Evolutionary conservation across 2,797 vertebrate species (phyloP).

Genomic region (Malurus splendens): DNA sequence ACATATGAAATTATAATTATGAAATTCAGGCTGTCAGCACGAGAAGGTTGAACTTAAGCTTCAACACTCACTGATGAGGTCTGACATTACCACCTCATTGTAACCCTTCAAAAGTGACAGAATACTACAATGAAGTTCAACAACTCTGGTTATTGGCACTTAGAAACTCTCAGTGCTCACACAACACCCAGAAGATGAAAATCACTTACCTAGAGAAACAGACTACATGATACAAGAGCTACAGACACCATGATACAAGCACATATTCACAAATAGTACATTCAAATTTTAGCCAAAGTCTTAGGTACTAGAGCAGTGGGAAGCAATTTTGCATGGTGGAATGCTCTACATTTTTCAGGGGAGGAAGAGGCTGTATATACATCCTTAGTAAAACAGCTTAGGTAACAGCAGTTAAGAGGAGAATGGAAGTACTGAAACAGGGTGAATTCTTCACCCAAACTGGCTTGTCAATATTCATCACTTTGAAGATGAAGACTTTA

Average conservation of each 20-base stretch:
- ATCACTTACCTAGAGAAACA: not conserved
- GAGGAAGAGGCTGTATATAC: not conserved
- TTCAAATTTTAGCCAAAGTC: not conserved
- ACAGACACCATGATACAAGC: not conserved
- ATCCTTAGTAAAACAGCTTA: not conserved
- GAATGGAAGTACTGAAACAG: not conserved
- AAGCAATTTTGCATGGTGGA: not conserved
- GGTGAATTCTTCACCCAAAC: not conserved
- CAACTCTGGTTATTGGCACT: not conserved
- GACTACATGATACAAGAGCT: not conserved
- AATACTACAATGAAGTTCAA: not conserved
- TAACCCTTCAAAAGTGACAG: not conserved
- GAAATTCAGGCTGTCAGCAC: not conserved
- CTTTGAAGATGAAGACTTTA: not conserved
- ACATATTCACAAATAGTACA: not conserved
- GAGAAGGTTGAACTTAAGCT: not conserved
- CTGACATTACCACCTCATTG: not conserved
- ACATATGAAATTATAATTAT: not conserved
- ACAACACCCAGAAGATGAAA: not conserved
- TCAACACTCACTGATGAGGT: not conserved
- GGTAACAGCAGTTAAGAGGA: not conserved
- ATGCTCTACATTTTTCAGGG: not conserved
- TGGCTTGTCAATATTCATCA: not conserved
- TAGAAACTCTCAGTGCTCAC: not conserved
- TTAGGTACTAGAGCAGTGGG: fast-evolving